Percentiles rank a stretch among this genome's conserved stretches.
Conservation (phyloP, 2,888 invertebrate genomes). For the Ophioninae sp. region DNA sequence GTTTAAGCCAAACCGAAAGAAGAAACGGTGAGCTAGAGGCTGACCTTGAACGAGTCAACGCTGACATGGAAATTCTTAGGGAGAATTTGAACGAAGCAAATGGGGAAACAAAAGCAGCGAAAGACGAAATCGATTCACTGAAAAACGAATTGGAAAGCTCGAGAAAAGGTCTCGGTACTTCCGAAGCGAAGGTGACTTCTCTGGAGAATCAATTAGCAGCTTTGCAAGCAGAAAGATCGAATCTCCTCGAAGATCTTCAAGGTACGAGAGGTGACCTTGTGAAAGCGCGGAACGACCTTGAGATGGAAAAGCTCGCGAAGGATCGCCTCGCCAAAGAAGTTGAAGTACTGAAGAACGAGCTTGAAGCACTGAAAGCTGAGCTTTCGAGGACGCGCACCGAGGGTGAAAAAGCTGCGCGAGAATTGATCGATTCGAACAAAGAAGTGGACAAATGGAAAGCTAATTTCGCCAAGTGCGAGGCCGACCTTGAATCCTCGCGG, state of each 20-base stretch:
- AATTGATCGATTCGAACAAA: slow-evolving; percentile 60
- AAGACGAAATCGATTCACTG: slow-evolving; percentile 48
- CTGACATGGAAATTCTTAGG: slow-evolving; percentile 24
- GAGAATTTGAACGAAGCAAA: slow-evolving; percentile 34
- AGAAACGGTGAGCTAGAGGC: slow-evolving; percentile 41
- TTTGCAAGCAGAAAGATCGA: slow-evolving; percentile 51
- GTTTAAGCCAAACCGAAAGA: slow-evolving; percentile 46
- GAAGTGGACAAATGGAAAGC: slow-evolving; percentile 48
- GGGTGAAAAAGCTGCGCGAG: slow-evolving; percentile 57
- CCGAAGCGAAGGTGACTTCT: slow-evolving; percentile 41
- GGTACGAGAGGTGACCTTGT: slow-evolving; percentile 47
- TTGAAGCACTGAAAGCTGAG: slow-evolving; percentile 56
- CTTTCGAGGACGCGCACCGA: slow-evolving; percentile 55
- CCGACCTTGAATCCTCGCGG: slow-evolving; percentile 34
- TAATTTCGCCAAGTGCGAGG: slow-evolving; percentile 44
- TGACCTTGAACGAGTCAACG: slow-evolving; percentile 34
- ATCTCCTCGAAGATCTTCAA: slow-evolving; percentile 57
- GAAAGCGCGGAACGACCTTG: slow-evolving; percentile 47
- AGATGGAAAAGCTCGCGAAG: slow-evolving; percentile 52
- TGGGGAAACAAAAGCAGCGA: slow-evolving; percentile 38
- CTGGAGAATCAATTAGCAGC: slow-evolving; percentile 51
- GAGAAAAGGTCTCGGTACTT: slow-evolving; percentile 13
- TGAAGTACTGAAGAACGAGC: slow-evolving; percentile 52
- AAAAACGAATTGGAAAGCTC: slow-evolving; percentile 55
- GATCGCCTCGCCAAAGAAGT: slow-evolving; percentile 58